These are phyloP conservation scores for Lacerta bilineata DNA, from an alignment of 2,797 vertebrate genomes.

Conservation along the genomic window DNA sequence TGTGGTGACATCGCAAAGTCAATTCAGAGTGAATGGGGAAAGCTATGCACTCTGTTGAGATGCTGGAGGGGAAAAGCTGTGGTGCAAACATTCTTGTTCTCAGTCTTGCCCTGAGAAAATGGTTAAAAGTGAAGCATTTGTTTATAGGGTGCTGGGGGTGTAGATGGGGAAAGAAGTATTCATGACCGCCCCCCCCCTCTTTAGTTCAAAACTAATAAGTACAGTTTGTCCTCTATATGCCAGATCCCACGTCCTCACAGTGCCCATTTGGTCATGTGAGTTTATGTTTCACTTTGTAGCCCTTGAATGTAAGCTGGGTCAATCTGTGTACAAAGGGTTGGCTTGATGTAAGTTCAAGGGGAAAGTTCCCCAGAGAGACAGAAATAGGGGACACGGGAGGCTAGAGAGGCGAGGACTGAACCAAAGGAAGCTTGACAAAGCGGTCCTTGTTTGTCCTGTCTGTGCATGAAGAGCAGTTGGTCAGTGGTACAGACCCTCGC, in stretches of 20 bases:
- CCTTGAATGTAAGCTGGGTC: conserved; percentile 10
- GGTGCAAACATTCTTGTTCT: background rate
- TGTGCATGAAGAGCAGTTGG: conserved; percentile 54
- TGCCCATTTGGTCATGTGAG: background rate
- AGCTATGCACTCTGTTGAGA: background rate
- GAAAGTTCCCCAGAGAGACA: conserved; percentile 50
- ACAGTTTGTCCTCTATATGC: conserved; percentile 3
- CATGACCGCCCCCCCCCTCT: background rate
- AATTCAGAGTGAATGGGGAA: background rate
- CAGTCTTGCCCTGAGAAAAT: background rate
- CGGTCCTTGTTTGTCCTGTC: conserved; percentile 54
- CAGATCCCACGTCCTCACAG: conserved; percentile 1
- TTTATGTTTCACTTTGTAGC: conserved; percentile 27
- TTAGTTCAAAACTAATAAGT: background rate
- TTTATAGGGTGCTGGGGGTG: background rate
- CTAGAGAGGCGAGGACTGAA: conserved; percentile 53
- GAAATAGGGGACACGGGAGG: conserved; percentile 36
- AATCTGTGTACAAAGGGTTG: conserved; percentile 43
- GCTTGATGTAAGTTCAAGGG: conserved; percentile 47
- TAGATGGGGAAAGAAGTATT: background rate
- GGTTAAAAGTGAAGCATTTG: background rate
- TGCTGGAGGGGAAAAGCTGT: background rate
- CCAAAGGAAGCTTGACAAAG: conserved; percentile 65
- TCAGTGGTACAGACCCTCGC: conserved; percentile 58
- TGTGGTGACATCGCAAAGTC: background rate